Conservation (phyloP, 2,113 vertebrate genomes). For the Gopherus flavomarginatus region DNA sequence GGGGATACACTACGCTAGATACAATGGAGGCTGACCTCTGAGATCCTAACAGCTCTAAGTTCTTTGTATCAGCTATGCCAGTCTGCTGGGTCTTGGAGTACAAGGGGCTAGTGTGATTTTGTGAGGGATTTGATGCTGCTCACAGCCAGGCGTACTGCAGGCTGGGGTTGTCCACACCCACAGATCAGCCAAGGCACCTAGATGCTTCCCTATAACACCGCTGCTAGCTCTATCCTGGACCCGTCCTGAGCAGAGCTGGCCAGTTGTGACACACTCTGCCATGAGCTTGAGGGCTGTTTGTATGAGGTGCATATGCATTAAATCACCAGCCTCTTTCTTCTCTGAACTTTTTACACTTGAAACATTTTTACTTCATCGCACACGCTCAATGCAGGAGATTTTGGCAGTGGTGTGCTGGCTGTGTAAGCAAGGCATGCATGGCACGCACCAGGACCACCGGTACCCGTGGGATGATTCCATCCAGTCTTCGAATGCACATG, state of each 20-base stretch:
- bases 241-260: background rate
- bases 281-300: background rate
- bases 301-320: background rate
- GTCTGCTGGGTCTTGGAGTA: fast-evolving
- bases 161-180: fast-evolving
- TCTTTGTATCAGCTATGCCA: fast-evolving
- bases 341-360: background rate
- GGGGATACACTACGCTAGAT: background rate
- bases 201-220: too few species aligned
- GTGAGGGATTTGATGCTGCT: background rate
- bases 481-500: background rate
- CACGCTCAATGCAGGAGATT: background rate
- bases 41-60: fast-evolving
- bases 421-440: background rate
- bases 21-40: background rate
- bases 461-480: background rate
- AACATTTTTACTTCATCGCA: background rate
- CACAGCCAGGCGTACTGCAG: fast-evolving
- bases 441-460: background rate
- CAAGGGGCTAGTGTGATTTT: background rate
- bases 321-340: background rate
- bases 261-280: background rate
- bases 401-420: background rate
- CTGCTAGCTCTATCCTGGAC: background rate
- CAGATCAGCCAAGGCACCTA: fast-evolving